A percentile compares a stretch with the other conserved stretches of the same genome.
phyloP scores from a whole-genome alignment of 2,113 vertebrate species.

The Chinchilla lanigera region DNA sequence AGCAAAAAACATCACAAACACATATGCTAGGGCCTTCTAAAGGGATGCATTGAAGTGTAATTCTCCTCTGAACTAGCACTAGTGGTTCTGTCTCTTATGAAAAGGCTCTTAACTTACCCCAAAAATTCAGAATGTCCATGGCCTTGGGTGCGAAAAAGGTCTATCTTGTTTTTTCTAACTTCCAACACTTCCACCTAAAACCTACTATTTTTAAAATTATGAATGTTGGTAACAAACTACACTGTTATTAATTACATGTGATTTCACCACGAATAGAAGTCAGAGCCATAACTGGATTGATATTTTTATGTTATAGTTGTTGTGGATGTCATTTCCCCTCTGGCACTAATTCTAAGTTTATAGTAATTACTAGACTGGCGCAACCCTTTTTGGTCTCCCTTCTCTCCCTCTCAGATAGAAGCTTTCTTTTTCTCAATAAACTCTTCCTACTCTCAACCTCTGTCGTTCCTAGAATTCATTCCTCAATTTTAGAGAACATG shows the following conservation, averaged over 20 bases:
- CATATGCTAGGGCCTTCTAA: neutral
- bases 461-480: no score
- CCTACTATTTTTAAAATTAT: neutral
- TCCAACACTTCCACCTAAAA: neutral
- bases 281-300: neutral
- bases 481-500: no score
- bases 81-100: neutral
- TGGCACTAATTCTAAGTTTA: neutral
- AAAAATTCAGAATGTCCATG: neutral
- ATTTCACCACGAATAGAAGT: neutral
- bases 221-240: neutral
- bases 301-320: neutral
- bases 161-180: neutral
- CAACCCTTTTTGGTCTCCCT: no score
- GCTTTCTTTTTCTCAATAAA: no score
- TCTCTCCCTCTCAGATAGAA: no score
- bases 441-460: no score
- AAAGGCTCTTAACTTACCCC: neutral
- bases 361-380: neutral
- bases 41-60: neutral
- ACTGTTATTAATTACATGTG: neutral
- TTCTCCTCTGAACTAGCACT: neutral
- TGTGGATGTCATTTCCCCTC: neutral
- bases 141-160: neutral
- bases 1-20: neutral